phyloP scores from a whole-genome alignment of 53 echinoderm and acorn worm genomes.

The Glandiceps talaboti region DNA sequence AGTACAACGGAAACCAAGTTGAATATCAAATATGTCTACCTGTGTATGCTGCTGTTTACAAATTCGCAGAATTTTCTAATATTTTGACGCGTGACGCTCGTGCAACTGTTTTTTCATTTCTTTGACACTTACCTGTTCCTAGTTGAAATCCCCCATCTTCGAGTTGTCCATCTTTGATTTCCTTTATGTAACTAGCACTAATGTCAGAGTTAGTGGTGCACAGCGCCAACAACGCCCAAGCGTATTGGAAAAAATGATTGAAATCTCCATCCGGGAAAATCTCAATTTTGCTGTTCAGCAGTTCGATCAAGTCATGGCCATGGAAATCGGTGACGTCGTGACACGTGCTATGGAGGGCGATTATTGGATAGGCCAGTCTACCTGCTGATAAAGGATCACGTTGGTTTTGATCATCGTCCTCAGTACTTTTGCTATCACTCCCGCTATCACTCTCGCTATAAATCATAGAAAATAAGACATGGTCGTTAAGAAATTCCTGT shows the following conservation, averaged over 20 bases:
- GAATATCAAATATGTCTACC: no score
- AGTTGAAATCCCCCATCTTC: conserved; percentile 25
- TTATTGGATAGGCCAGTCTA: conserved; percentile 45
- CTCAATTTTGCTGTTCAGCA: conserved; percentile 33
- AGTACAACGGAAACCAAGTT: no score
- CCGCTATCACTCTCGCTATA: neutral
- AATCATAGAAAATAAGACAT: no score
- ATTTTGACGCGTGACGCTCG: no score
- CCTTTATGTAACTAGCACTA: conserved; percentile 29
- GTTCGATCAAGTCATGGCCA: conserved; percentile 40
- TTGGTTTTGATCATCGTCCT: neutral
- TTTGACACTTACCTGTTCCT: neutral
- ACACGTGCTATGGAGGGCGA: conserved; percentile 63
- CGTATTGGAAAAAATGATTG: conserved; percentile 58
- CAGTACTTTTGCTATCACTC: neutral
- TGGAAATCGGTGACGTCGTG: conserved; percentile 50
- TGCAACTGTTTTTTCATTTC: no score
- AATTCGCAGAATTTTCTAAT: no score
- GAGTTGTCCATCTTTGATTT: conserved; percentile 37
- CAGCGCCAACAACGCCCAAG: conserved; percentile 57
- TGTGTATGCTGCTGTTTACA: no score
- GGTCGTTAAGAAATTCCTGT: no score
- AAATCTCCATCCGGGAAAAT: conserved; percentile 28
- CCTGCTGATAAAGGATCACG: conserved; percentile 19
- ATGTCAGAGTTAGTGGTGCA: conserved; percentile 51